Percentiles rank a stretch among this genome's conserved stretches.
Evolutionary conservation across 2,888 invertebrate genomes (phyloP).

Genomic region (Spodoptera picta): DNA sequence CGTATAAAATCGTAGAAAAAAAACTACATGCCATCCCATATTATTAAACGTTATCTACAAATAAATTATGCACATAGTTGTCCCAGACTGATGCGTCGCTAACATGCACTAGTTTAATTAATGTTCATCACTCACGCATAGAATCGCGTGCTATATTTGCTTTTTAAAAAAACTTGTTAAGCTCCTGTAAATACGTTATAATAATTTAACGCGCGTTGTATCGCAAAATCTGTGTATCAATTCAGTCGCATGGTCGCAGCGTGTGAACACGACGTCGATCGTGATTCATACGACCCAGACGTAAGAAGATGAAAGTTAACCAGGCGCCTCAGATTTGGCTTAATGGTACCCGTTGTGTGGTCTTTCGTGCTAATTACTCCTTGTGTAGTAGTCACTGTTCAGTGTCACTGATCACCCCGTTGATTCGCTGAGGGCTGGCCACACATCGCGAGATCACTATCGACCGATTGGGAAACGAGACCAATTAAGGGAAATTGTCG

Average conservation of each 20-base stretch:
- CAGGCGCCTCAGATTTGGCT: conserved; percentile 63
- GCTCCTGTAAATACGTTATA: conserved; percentile 35
- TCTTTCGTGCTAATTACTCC: conserved; percentile 75
- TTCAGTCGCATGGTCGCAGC: conserved; percentile 13
- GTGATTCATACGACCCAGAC: conserved; percentile 77
- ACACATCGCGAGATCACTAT: conserved; percentile 73
- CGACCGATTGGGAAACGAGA: conserved; percentile 73
- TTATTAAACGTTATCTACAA: not conserved
- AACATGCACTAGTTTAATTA: conserved; percentile 15
- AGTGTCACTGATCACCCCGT: conserved; percentile 76
- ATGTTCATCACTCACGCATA: conserved; percentile 30
- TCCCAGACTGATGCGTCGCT: conserved; percentile 21
- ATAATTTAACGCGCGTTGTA: conserved; percentile 22
- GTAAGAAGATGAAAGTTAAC: conserved; percentile 73
- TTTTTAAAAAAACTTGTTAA: conserved; percentile 13
- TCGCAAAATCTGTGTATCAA: conserved; percentile 29
- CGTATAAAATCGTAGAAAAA: no score
- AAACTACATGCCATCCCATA: no score
- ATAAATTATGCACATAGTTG: conserved; percentile 4
- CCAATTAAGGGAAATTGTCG: conserved; percentile 83
- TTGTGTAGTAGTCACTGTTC: conserved; percentile 53
- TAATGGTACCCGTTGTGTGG: conserved; percentile 73
- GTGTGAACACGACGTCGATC: conserved; percentile 54
- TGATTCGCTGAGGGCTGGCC: conserved; percentile 72
- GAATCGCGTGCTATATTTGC: conserved; percentile 26